phyloP scores from a whole-genome alignment of 92 coral and sea anemone genomes.

The Epizoanthus stellaris region DNA sequence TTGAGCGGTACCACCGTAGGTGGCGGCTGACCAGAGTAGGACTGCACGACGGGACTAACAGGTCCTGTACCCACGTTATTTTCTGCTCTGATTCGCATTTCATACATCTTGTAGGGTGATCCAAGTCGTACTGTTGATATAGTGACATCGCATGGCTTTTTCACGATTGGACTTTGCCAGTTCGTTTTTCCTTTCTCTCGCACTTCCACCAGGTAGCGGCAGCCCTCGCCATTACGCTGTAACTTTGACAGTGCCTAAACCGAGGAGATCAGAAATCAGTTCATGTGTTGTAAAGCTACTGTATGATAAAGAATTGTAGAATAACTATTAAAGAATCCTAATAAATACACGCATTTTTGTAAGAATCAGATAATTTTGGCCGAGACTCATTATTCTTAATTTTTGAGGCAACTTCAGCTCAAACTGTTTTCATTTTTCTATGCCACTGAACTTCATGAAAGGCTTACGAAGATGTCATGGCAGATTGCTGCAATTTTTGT shows the following conservation, averaged over 20 bases:
- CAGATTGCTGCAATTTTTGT: no score
- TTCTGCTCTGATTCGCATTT: slow-evolving; percentile 13
- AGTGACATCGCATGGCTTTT: not conserved
- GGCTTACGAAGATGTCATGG: no score
- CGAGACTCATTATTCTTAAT: no score
- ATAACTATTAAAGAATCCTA: no score
- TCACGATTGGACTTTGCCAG: not conserved
- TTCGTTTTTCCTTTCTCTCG: slow-evolving; percentile 11
- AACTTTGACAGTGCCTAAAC: slow-evolving; percentile 20
- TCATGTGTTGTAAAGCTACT: no score
- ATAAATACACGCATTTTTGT: no score
- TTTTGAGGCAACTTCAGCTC: no score
- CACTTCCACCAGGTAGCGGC: slow-evolving; percentile 10
- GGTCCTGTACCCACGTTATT: slow-evolving; percentile 22
- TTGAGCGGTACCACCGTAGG: not conserved
- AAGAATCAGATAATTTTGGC: no score
- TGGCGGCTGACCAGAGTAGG: slow-evolving; percentile 4
- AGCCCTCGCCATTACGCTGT: slow-evolving; percentile 29
- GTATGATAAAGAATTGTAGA: no score
- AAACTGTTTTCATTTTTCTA: no score
- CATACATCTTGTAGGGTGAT: not conserved
- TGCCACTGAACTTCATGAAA: no score
- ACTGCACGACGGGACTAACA: slow-evolving; percentile 6
- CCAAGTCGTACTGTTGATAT: not conserved
- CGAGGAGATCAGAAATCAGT: no score